Percentiles rank a stretch among this genome's conserved stretches.
phyloP scores from a whole-genome alignment of 35 echinoderm and acorn worm species.

The Apostichopus parvimensis region DNA sequence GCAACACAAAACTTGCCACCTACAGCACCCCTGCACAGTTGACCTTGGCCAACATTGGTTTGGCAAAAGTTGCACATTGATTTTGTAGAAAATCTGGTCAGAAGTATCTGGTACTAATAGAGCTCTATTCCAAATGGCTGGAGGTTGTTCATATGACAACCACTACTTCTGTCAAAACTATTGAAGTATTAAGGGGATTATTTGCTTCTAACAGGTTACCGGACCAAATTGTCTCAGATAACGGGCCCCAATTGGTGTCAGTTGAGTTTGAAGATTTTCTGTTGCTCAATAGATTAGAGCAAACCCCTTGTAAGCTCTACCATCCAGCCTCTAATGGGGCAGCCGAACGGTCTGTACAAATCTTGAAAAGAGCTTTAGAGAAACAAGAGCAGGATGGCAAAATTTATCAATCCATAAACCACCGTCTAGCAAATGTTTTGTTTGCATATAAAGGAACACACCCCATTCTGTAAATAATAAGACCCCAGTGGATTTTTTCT shows the following conservation, averaged over 20 bases:
- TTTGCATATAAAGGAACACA: not conserved
- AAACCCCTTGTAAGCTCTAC: conserved; percentile 48
- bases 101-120: conserved; percentile 51
- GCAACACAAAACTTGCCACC: conserved; percentile 16
- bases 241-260: conserved; percentile 79
- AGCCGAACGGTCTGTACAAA: conserved; percentile 13
- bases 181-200: conserved; percentile 40
- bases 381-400: not conserved
- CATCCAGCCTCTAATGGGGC: conserved; percentile 55
- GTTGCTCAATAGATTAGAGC: conserved; percentile 54
- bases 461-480: not conserved
- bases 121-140: conserved; percentile 45
- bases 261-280: conserved; percentile 52
- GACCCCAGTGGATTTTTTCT: not conserved
- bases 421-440: conserved; percentile 7
- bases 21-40: conserved; percentile 44
- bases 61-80: conserved; percentile 51
- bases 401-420: not conserved
- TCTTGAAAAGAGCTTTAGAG: conserved; percentile 12
- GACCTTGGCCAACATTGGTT: conserved; percentile 17
- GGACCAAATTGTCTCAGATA: conserved; percentile 71
- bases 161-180: conserved; percentile 51
- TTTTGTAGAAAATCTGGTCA: conserved; percentile 38
- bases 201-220: conserved; percentile 70
- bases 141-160: conserved; percentile 47